Evolutionary conservation across 2,797 vertebrate species (phyloP).

Genomic region (Podargus strigoides): DNA sequence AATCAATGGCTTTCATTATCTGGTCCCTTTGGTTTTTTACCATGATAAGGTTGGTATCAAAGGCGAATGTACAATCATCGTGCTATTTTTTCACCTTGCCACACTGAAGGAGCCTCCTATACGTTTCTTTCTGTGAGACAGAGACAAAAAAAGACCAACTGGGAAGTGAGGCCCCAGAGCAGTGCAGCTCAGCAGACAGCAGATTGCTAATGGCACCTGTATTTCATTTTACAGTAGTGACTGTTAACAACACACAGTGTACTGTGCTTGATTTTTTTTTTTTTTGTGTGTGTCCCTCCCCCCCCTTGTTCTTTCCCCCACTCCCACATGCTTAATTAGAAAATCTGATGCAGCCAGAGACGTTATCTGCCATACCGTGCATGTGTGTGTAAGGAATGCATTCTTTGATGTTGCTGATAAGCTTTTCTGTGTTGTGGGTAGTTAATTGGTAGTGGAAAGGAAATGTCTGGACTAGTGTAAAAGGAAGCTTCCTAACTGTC

Average conservation of each 20-base stretch:
- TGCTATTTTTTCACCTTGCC: not conserved
- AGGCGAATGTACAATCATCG: not conserved
- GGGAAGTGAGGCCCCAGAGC: not conserved
- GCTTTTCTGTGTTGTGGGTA: slow-evolving; percentile 61
- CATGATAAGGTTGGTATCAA: not conserved
- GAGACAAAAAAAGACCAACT: slow-evolving; percentile 1
- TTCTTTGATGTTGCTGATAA: slow-evolving; percentile 62
- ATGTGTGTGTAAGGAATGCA: slow-evolving; percentile 56
- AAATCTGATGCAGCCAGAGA: slow-evolving; percentile 62
- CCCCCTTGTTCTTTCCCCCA: not conserved
- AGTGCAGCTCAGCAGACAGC: not conserved
- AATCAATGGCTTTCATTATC: not conserved
- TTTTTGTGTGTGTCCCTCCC: too few relatives aligned
- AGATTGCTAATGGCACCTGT: slow-evolving; percentile 43
- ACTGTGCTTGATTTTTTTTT: not conserved
- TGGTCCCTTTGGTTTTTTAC: not conserved
- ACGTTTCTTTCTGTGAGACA: not conserved
- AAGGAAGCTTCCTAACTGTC: slow-evolving; percentile 60
- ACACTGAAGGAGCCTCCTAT: not conserved
- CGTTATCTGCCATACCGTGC: slow-evolving; percentile 50
- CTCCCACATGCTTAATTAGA: slow-evolving; percentile 48
- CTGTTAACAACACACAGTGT: not conserved
- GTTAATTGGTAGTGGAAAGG: slow-evolving; percentile 71
- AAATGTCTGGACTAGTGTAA: slow-evolving; percentile 68
- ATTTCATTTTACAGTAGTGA: slow-evolving; percentile 17